A percentile compares a stretch with the other conserved stretches of the same genome.
phyloP scores from a whole-genome alignment of 2,888 invertebrate species.

The Coenonympha glycerion region DNA sequence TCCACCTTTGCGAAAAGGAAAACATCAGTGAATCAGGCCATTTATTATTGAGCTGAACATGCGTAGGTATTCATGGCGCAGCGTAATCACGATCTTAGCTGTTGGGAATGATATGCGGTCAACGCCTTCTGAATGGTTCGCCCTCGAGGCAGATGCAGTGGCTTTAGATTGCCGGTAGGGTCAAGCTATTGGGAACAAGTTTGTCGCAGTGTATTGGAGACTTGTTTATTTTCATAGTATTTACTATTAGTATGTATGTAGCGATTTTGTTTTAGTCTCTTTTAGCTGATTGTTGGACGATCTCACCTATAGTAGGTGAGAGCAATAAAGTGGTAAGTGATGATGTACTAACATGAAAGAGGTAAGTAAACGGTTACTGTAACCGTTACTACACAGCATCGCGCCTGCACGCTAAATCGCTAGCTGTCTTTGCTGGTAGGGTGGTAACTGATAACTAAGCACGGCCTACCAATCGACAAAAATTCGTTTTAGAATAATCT shows the following conservation, averaged over 20 bases:
- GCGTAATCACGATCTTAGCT: conserved; percentile 11
- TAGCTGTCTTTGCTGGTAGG: too few species aligned
- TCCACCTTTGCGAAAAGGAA: conserved; percentile 1
- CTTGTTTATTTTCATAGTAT: neutral
- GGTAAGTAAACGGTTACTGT: too few species aligned
- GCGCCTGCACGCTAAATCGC: too few species aligned
- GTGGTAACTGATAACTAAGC: too few species aligned
- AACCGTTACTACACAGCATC: too few species aligned
- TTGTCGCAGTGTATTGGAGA: conserved; percentile 7
- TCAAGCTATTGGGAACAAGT: conserved; percentile 14
- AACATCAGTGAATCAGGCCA: neutral
- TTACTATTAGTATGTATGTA: too few species aligned
- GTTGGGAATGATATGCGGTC: conserved; percentile 19
- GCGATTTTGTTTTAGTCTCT: too few species aligned
- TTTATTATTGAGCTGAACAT: conserved; percentile 9
- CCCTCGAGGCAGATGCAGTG: conserved; percentile 21
- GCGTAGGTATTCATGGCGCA: conserved; percentile 13
- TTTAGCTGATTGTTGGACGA: too few species aligned
- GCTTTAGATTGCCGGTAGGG: conserved; percentile 17
- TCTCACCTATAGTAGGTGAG: too few species aligned
- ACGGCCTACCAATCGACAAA: neutral
- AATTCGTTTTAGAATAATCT: neutral
- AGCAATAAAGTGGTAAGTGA: too few species aligned
- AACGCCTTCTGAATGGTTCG: conserved; percentile 22
- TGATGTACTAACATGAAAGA: too few species aligned